Base-by-base conservation (phyloP, 2,888 invertebrate species). In the Tanypteryx hageni region DNA sequence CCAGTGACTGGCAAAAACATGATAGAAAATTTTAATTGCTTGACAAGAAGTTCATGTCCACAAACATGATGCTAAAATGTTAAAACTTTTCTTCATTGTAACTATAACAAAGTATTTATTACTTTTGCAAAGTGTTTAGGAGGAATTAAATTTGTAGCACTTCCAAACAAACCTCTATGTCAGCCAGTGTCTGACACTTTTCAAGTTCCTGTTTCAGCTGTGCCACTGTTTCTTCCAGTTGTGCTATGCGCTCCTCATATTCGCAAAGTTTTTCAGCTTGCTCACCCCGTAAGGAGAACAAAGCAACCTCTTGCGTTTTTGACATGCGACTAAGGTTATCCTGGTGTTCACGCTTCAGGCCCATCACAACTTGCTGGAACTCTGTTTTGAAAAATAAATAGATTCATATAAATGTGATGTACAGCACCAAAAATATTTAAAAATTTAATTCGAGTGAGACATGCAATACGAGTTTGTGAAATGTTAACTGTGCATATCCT, bases 111-210 rank as follows among this genome's bases (percentile, higher is more conserved):
- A 27, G 59, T n/a, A 4, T n/a, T 18, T 84, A 1, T 31, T 22
- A 7, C n/a, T n/a, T 18, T 22, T n/a, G 22, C n/a, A 89, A 92
- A 92, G 76, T 10, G 22, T 59, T 64, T 27, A 83, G 5, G 57
- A 56, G n/a, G 13, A n/a, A 56, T 8, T 0, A n/a, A n/a, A 91
- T 84, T 84, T 1, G 18, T 31, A 3, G 16, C 44, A 44, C 1
- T 44, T 44, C 44, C 44, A 5, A 58, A 92, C 93, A 89, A 92
- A 94, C 94, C 94, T 96, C 96, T 92, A 97, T 96, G 92, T 96
- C 96, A 14, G 96, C 96, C 81, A 96, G 94, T 0, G 96, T 96
- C 94, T 96, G 96, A 94, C 96, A 96, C 94, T 96, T 96, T 93
- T 96, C 96, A n/a, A 96, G 95, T 94, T 96, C 96, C 93, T 95